Conservation (phyloP, 2,113 vertebrate genomes). For the Nycticryphes semicollaris region DNA sequence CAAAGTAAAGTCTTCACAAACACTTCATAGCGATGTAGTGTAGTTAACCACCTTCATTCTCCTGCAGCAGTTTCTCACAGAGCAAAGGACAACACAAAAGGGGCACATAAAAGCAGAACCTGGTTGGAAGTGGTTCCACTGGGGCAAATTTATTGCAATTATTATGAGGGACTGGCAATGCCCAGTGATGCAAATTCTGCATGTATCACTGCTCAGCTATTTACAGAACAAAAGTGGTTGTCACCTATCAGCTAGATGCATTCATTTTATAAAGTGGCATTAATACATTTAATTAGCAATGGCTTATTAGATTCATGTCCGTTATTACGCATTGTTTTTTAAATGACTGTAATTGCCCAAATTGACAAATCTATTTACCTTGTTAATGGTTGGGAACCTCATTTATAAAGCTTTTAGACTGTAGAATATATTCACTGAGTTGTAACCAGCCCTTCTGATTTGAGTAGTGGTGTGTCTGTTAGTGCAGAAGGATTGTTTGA, state of each 20-base stretch:
- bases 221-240: not conserved
- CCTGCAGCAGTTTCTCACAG: not conserved
- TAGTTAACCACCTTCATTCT: not conserved
- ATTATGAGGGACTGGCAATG: not conserved
- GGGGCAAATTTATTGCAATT: not conserved
- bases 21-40: not conserved
- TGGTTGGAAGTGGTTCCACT: not conserved
- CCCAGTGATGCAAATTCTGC: not conserved
- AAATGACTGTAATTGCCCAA: slow-evolving; percentile 56
- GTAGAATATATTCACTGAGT: not conserved
- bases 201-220: not conserved
- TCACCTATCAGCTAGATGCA: not conserved
- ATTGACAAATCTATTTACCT: slow-evolving; percentile 38
- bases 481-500: not conserved
- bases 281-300: slow-evolving; percentile 33
- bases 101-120: not conserved
- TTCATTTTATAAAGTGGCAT: not conserved
- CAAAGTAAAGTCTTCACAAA: not conserved
- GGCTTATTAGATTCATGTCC: slow-evolving; percentile 20
- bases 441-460: not conserved
- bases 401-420: slow-evolving; percentile 28
- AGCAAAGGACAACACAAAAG: not conserved
- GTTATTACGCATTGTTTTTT: slow-evolving; percentile 44
- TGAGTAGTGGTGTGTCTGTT: not conserved
- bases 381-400: not conserved